Evolutionary conservation across 1,140 invertebrate genomes (phyloP).

Genomic region (Aporrectodea caliginosa): DNA sequence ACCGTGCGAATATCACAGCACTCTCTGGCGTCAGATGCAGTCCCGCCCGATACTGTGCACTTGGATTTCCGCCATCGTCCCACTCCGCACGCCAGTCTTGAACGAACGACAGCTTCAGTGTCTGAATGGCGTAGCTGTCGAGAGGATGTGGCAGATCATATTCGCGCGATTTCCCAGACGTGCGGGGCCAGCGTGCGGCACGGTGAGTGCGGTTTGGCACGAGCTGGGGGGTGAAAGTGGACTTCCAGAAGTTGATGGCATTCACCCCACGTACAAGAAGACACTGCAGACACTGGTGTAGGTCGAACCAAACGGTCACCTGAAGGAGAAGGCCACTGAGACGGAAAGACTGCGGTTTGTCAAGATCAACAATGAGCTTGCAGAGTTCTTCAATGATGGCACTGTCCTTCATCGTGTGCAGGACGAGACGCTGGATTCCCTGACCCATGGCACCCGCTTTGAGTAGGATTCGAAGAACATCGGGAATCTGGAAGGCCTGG

Average conservation of each 20-base stretch:
- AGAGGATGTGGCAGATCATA: background rate
- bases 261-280: conserved; percentile 14
- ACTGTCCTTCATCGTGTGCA: conserved; percentile 12
- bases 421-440: conserved; percentile 3
- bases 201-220: conserved; percentile 12
- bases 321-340: conserved; percentile 21
- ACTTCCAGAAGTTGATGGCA: conserved; percentile 18
- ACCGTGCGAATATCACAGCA: background rate
- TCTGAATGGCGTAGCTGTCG: background rate
- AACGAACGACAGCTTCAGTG: conserved; percentile 4
- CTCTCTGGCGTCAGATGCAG: conserved; percentile 8
- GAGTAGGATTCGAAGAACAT: background rate
- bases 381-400: background rate
- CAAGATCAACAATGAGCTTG: background rate
- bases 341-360: background rate
- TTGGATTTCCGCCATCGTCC: conserved; percentile 4
- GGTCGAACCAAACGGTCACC: conserved; percentile 21
- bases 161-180: background rate
- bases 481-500: conserved; percentile 11
- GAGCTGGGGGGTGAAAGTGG: conserved; percentile 8
- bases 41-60: conserved; percentile 1
- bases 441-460: conserved; percentile 10
- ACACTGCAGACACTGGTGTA: background rate
- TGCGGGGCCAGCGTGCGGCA: background rate
- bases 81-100: conserved; percentile 17